Conservation (phyloP, 2,888 invertebrate species). For the Himalopsyche kuldschensis region DNA sequence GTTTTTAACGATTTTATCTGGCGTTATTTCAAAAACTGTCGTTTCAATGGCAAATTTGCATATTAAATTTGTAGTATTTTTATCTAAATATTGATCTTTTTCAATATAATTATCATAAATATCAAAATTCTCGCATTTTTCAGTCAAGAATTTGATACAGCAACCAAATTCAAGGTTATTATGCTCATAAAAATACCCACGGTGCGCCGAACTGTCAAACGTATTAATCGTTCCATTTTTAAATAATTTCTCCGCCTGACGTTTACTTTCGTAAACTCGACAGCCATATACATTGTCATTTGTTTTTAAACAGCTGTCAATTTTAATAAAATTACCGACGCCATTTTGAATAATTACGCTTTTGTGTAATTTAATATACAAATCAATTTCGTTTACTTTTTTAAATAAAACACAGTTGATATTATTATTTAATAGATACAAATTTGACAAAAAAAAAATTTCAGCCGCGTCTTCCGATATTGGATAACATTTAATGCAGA, state of each 20-base stretch:
- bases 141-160: no score
- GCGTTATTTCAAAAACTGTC: background rate
- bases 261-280: background rate
- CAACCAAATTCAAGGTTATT: no score
- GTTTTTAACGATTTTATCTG: background rate
- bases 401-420: background rate
- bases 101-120: no score
- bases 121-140: no score
- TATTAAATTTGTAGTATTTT: background rate
- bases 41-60: background rate
- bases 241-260: background rate
- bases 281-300: background rate
- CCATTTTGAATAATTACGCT: no score
- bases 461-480: background rate
- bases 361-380: no score
- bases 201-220: no score
- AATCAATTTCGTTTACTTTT: background rate
- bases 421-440: background rate
- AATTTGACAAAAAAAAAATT: background rate
- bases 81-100: no score
- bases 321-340: background rate
- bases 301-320: background rate
- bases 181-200: no score
- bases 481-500: background rate
- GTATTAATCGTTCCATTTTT: background rate